A percentile compares a stretch with the other conserved stretches of the same genome.
phyloP scores from a whole-genome alignment of 1,140 invertebrate species.

The Lethrus apterus region DNA sequence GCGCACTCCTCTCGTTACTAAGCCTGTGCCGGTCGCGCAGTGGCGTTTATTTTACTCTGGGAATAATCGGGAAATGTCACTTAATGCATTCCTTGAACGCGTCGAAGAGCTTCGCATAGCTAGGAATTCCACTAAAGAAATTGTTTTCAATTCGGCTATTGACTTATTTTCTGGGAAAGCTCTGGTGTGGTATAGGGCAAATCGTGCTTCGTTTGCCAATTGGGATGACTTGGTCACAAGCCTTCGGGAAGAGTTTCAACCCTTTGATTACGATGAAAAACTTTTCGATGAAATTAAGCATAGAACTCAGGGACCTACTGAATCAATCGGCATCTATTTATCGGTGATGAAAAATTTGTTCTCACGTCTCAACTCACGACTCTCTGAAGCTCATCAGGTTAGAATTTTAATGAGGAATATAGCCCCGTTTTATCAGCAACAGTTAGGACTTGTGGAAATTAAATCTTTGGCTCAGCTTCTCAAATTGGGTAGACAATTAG shows the following conservation, averaged over 20 bases:
- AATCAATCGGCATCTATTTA: background rate
- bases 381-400: background rate
- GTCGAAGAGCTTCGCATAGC: conserved; percentile 7
- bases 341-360: background rate
- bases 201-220: background rate
- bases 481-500: background rate
- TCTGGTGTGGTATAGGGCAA: conserved; percentile 6
- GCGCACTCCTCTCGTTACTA: background rate
- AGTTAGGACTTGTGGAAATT: background rate
- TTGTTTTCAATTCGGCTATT: conserved; percentile 2
- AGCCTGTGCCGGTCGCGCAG: too few species aligned
- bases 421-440: background rate
- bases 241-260: background rate
- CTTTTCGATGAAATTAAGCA: background rate
- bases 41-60: too few species aligned
- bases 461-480: background rate
- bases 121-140: conserved; percentile 5
- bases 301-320: background rate
- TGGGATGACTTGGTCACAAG: too few species aligned
- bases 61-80: too few species aligned
- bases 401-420: background rate
- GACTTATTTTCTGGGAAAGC: conserved; percentile 6
- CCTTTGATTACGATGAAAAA: background rate
- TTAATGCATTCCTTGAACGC: conserved; percentile 4
- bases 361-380: background rate